These are phyloP conservation scores for Salarias fasciatus DNA, from an alignment of 2,797 vertebrate genomes.

Conservation along the genomic window DNA sequence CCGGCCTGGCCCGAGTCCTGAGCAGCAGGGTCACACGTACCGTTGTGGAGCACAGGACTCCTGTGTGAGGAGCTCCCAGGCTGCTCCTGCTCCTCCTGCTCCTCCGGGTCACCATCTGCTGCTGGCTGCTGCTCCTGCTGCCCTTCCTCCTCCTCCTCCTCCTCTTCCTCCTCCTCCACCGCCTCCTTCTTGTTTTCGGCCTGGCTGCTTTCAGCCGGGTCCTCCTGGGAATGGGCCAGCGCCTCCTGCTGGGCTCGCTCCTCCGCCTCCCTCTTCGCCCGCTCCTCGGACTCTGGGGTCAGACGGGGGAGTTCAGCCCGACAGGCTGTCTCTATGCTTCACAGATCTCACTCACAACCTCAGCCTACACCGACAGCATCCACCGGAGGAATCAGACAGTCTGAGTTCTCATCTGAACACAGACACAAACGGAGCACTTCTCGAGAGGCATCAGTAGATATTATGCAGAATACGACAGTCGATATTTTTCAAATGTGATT, in stretches of 20 bases:
- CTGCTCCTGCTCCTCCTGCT: conserved; percentile 40
- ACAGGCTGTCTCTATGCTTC: too few relatives aligned
- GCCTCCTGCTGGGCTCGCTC: conserved; percentile 75
- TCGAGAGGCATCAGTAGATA: too few relatives aligned
- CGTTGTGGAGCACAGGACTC: conserved; percentile 80
- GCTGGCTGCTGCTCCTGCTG: conserved; percentile 44
- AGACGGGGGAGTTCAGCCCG: too few relatives aligned
- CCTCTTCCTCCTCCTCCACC: conserved; percentile 43
- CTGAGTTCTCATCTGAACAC: too few relatives aligned
- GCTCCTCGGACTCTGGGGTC: conserved; percentile 86
- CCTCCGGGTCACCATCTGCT: conserved; percentile 54
- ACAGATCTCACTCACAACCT: too few relatives aligned
- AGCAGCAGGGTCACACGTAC: conserved; percentile 61
- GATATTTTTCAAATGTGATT: too few relatives aligned
- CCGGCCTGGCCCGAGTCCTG: neutral
- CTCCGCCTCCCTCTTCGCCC: conserved; percentile 74
- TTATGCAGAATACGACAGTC: too few relatives aligned
- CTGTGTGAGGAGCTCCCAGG: conserved; percentile 44
- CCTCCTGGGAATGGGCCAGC: conserved; percentile 79
- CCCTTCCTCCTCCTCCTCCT: conserved; percentile 39
- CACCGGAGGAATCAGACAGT: too few relatives aligned
- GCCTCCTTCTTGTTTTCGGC: conserved; percentile 69
- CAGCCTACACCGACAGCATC: too few relatives aligned
- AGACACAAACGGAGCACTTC: too few relatives aligned
- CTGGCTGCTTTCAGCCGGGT: conserved; percentile 53